These are phyloP conservation scores for Notospermus geniculatus DNA, from an alignment of 1,140 invertebrate species.

Conservation along the genomic window DNA sequence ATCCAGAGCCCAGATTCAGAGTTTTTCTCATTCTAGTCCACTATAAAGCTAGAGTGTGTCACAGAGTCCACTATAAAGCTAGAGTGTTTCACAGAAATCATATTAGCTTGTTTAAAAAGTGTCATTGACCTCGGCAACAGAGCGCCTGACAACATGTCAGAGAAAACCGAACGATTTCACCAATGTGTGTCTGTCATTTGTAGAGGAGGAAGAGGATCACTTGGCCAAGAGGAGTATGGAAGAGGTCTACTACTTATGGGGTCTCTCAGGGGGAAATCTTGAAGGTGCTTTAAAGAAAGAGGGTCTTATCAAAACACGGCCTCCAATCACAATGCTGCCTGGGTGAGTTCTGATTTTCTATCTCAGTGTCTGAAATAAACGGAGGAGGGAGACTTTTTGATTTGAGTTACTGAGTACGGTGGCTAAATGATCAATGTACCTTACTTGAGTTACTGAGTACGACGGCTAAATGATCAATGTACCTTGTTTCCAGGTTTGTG, in stretches of 20 bases:
- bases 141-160: too few species aligned
- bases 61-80: too few species aligned
- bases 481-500: too few species aligned
- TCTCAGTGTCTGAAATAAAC: not conserved
- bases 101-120: too few species aligned
- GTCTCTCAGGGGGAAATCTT: slow-evolving; percentile 90
- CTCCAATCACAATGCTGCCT: slow-evolving; percentile 60
- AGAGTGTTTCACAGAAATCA: too few species aligned
- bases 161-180: too few species aligned
- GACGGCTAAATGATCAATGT: not conserved
- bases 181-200: too few species aligned
- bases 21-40: too few species aligned
- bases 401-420: not conserved
- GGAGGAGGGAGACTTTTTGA: not conserved
- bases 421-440: not conserved
- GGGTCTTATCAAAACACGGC: slow-evolving; percentile 73
- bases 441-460: not conserved
- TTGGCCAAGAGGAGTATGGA: slow-evolving; percentile 63
- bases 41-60: too few species aligned
- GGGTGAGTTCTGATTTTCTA: too few species aligned
- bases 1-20: too few species aligned
- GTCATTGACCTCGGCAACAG: too few species aligned
- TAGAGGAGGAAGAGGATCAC: slow-evolving; percentile 38
- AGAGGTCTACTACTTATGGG: slow-evolving; percentile 92
- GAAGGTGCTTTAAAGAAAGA: slow-evolving; percentile 86